Evolutionary conservation across 2,888 invertebrate genomes (phyloP), one percentile per base, ranked within the genome.

Genomic region (Pristionchus exspectatus): DNA sequence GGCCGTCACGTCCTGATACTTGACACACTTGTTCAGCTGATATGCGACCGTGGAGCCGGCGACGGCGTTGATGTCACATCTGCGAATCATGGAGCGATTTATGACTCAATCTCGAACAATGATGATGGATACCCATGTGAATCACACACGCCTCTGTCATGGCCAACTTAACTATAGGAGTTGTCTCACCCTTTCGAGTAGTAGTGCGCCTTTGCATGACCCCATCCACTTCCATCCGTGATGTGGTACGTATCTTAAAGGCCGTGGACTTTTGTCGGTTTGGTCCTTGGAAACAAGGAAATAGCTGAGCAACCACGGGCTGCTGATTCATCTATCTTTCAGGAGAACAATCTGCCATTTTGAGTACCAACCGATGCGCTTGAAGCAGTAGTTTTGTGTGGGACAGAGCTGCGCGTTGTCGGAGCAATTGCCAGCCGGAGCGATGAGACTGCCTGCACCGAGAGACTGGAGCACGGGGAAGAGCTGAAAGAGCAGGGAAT

Each of bases 1-100:
- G n/a, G 27, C 44, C 14, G 50, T 81, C 50, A 16, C 14, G 7
- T 81, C 50, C 18, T 81, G 21, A 54, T 81, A 81, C 21, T 81
- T 44, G n/a, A 81, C 81, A 9, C 81, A 81, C 50, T 81, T 81
- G 81, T 81, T 81, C 10, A 54, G 81, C 38, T 81, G 81, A 50
- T 81, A 81, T n/a, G 81, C 81, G 50, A 81, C 50, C 12, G 44
- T 81, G n/a, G 81, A 81, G 21, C 81, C 81, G 2, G 81, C 81
- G n/a, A 81, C 27, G 5, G 81, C 81, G 50, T 81, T 81, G 81
- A 81, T 72, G 72, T 72, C 72, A 18, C 72, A 72, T 16, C 72
- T 72, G 72, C 1, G 72, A n/a, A n/a, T n/a, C n/a, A n/a, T n/a
- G n/a, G n/a, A n/a, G n/a, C n/a, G n/a, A n/a, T n/a, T n/a, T n/a